Base-by-base conservation (phyloP, 2,888 invertebrate species). In the Stictocephala bisonia region DNA sequence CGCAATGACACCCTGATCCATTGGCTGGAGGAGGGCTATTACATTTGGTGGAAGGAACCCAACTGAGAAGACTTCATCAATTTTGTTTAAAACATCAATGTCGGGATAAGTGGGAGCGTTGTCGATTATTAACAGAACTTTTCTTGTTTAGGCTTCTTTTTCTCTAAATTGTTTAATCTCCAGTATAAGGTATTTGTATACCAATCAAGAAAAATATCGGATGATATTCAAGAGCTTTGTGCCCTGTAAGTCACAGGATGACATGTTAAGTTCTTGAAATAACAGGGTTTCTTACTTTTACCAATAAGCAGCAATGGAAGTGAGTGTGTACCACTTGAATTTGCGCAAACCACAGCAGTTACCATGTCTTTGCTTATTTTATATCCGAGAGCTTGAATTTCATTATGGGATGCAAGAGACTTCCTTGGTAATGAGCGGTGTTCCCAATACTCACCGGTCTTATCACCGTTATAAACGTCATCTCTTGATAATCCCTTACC, bases 341-440 rank as follows among this genome's bases (percentile, higher is more conserved):
- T 72, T 7, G 67, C 72, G 2, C 50, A 35, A 40, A 67, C 27
- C 41, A 74, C 15, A 24, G 71, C 31, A 2, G 67, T 66, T 48
- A 74, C 26, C 13, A 64, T 13, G 35, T 82, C 78, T 76, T 82
- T 82, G 53, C 81, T 81, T 58, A 80, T 73, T 77, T 83, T 83
- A 50, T 82, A 81, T 40, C 81, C 81, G 29, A 68, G 75, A 71
- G 82, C 82, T 35, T 13, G 35, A 67, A 80, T 78, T 73, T 81
- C 78, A 27, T 77, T 70, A 78, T 79, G 79, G 56, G 80, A 80
- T 44, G 69, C 76, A 9, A 79, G 70, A 1, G 79, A 79, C 77
- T 78, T 79, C 60, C 81, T 77, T 7, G 80, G 79, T 2, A 78
- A 60, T 69, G 74, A 73, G 66, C 77, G 79, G n/a, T n/a, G n/a